Evolutionary conservation across 30 jellyfish, hydroid and myxozoan genomes (phyloP), one percentile per base, ranked within the genome.

Genomic region (Turritopsis dohrnii): DNA sequence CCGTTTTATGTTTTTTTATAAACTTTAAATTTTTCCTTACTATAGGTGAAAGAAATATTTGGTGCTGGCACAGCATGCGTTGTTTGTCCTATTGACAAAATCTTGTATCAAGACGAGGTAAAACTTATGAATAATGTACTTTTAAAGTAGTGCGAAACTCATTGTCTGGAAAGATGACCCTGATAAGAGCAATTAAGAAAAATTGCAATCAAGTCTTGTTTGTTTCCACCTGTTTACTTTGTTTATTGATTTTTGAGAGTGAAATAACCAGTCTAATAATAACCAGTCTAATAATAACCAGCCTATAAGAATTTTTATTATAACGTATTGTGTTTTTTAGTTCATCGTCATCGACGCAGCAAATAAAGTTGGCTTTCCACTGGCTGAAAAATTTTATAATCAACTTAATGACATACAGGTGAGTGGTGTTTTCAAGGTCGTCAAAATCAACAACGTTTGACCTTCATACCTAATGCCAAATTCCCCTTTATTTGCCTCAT

Each of bases 11-110:
- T 69, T 69, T 69, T 69, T n/a, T n/a, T 8, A 23, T 0, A 8
- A 7, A 8, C 28, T 69, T 1, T n/a, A 0, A 69, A 23, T 8
- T 27, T 69, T 69, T 18, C 73, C 73, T 18, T 60, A 60, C 30
- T 84, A 1, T 52, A 93, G 98, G 87, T 93, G 0, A 88, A 83
- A 81, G 98, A 93, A 71, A 89, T 93, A 28, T 93, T 93, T 66
- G 98, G 98, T 7, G 94, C 98, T 24, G 98, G 98, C 29, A 93
- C 98, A 65, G 98, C 98, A 0, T 88, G 96, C 76, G 96, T 93
- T 84, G 98, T 93, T 65, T 88, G 96, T 52, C 98, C 98, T 0
- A 94, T 93, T 1, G 91, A 93, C 65, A 88, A 80, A 20, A 93
- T 93, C 53, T 81, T 87, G 54, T 87, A 86, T 85, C 28, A 79